Evolutionary conservation across 2,113 vertebrate species (phyloP).

Genomic region (Corythornis madagascariensis): DNA sequence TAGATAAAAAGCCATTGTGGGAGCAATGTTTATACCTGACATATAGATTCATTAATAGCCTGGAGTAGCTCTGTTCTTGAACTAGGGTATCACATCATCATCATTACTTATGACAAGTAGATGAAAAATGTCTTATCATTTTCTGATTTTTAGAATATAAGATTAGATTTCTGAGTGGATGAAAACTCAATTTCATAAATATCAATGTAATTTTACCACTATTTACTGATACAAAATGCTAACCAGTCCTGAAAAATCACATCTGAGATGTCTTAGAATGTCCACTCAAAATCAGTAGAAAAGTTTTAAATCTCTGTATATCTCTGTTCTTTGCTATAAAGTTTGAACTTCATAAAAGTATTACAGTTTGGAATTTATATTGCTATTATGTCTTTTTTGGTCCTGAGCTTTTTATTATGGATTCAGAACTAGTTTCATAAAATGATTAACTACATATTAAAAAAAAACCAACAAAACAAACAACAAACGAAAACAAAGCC

Average conservation of each 20-base stretch:
- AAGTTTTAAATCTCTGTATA: background rate
- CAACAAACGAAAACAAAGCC: background rate
- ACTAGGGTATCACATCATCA: background rate
- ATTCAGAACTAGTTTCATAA: background rate
- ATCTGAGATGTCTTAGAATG: background rate
- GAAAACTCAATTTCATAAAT: background rate
- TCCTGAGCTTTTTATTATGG: background rate
- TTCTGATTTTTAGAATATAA: background rate
- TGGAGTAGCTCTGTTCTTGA: background rate
- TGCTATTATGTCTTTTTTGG: background rate
- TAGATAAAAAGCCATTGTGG: background rate
- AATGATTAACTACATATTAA: background rate
- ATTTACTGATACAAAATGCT: background rate
- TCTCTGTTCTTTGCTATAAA: background rate
- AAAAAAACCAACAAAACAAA: background rate
- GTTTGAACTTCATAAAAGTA: background rate
- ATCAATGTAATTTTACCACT: background rate
- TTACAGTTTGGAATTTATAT: background rate
- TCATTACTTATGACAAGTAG: background rate
- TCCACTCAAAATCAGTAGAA: background rate
- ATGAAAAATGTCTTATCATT: background rate
- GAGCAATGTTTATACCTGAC: background rate
- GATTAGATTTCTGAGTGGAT: background rate
- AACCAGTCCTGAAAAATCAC: background rate
- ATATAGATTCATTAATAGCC: background rate